phyloP scores from a whole-genome alignment of 1,140 invertebrate species.

The Temnothorax longispinosus region DNA sequence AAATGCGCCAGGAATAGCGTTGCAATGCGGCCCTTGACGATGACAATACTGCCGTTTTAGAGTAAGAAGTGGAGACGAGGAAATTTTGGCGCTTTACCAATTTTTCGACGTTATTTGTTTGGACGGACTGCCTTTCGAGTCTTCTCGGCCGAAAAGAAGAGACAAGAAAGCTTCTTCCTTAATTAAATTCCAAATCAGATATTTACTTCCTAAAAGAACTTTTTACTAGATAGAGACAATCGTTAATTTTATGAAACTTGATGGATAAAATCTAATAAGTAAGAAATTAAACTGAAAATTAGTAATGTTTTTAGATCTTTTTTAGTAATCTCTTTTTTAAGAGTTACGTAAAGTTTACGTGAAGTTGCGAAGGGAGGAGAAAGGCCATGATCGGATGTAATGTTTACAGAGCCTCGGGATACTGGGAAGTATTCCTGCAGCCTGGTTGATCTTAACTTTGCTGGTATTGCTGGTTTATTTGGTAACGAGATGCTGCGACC shows the following conservation, averaged over 20 bases:
- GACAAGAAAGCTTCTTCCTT: not conserved
- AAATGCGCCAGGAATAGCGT: constrained; percentile 11
- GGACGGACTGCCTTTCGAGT: not conserved
- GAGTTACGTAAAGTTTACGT: not conserved
- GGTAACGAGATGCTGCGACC: constrained; percentile 96
- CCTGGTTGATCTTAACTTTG: constrained; percentile 95
- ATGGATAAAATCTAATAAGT: not conserved
- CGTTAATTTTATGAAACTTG: not conserved
- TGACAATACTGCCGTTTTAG: not conserved
- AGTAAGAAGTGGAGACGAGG: not conserved
- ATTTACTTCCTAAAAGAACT: not conserved
- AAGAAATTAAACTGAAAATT: not conserved
- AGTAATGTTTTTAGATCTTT: not conserved
- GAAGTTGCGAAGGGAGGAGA: not conserved
- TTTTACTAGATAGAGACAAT: not conserved
- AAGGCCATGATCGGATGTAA: constrained; percentile 61
- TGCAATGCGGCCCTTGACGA: not conserved
- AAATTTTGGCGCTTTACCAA: constrained; percentile 15
- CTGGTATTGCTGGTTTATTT: constrained; percentile 95
- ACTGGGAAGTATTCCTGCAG: constrained; percentile 95
- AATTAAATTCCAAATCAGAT: constrained; percentile 21
- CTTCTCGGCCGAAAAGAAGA: not conserved
- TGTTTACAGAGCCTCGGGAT: constrained; percentile 93
- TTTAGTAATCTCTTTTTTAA: not conserved
- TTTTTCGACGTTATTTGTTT: constrained; percentile 30